phyloP scores from a whole-genome alignment of 2,797 vertebrate species.

The Rhinichthys osculus region DNA sequence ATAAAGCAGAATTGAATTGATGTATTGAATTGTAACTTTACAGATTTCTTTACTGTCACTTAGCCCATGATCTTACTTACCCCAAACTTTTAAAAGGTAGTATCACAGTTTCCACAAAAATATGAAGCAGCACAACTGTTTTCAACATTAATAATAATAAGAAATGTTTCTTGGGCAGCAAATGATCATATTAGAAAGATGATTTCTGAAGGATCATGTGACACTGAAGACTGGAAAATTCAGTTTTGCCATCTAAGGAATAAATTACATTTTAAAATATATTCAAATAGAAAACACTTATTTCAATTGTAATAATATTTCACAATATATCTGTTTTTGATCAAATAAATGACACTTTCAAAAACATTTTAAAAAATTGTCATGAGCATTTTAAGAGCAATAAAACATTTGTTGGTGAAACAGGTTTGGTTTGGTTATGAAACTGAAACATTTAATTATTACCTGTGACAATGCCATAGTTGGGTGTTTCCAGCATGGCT shows the following conservation, averaged over 20 bases:
- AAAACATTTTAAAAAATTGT: no score
- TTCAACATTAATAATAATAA: not conserved
- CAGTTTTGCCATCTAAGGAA: not conserved
- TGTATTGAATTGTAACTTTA: no score
- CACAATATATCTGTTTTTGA: not conserved
- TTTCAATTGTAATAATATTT: not conserved
- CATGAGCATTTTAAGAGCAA: not conserved
- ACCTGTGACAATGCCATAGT: conserved; percentile 99
- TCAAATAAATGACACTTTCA: not conserved
- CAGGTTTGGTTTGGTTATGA: not conserved
- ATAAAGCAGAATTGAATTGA: not conserved
- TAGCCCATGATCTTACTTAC: no score
- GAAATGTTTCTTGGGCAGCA: not conserved
- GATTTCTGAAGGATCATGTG: not conserved
- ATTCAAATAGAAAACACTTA: not conserved
- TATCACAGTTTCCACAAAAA: no score
- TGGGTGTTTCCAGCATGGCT: conserved; percentile 94
- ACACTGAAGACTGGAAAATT: not conserved
- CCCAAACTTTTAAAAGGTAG: no score
- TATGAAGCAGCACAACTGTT: no score
- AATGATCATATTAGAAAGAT: not conserved
- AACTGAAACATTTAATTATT: conserved; percentile 73
- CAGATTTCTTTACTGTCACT: not conserved
- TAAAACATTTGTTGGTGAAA: not conserved
- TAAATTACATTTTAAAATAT: not conserved